These are phyloP conservation scores for Masnerella sp. DNA, from an alignment of 2,888 invertebrate species.

Conservation along the genomic window DNA sequence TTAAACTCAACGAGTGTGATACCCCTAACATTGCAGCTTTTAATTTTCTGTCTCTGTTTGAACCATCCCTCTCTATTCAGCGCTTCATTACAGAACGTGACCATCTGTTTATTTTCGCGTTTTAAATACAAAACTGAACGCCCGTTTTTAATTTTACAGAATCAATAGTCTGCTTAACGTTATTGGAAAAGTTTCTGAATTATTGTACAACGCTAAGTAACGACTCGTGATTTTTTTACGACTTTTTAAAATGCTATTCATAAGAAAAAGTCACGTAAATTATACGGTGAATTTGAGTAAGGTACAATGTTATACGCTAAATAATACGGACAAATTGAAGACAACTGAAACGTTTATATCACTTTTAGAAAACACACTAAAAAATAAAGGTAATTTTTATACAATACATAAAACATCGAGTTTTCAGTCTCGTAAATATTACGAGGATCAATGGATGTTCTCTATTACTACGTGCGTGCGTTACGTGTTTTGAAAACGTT, in stretches of 20 bases:
- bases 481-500: slow-evolving; percentile 2
- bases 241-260: background rate
- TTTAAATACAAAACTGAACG: slow-evolving; percentile 19
- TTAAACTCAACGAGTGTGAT: slow-evolving; percentile 1
- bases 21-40: slow-evolving; percentile 1
- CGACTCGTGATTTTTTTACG: background rate
- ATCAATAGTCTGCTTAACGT: slow-evolving; percentile 7
- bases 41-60: background rate
- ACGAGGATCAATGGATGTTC: too few species aligned
- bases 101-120: slow-evolving; percentile 16
- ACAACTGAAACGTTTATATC: too few species aligned
- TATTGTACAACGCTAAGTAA: slow-evolving; percentile 6
- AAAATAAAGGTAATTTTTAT: background rate
- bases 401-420: too few species aligned
- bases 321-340: too few species aligned
- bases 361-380: too few species aligned
- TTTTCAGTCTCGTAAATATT: too few species aligned
- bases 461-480: too few species aligned
- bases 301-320: too few species aligned
- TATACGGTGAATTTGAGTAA: background rate
- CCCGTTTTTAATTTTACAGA: slow-evolving; percentile 13
- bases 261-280: slow-evolving; percentile 6
- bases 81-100: slow-evolving; percentile 3
- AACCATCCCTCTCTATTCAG: background rate
- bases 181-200: slow-evolving; percentile 19